A percentile compares a stretch with the other conserved stretches of the same genome.
Evolutionary conservation across 2,888 invertebrate genomes (phyloP).

Genomic region (Margaritifera margaritifera): DNA sequence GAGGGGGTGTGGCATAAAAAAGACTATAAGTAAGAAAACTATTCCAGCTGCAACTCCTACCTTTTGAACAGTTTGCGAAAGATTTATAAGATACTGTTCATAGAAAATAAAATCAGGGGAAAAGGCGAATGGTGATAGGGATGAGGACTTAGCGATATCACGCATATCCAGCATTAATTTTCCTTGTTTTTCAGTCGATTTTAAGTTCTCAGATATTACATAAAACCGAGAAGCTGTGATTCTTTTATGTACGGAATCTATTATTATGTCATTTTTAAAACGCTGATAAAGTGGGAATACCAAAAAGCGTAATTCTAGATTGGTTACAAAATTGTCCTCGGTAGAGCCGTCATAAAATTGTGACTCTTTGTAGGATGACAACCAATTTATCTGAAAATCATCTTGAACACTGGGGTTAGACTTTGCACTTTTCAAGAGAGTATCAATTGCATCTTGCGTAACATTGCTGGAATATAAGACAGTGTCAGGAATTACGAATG

Average conservation of each 20-base stretch:
- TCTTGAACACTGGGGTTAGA: too few relatives aligned
- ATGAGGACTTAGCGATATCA: slow-evolving; percentile 44
- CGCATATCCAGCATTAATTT: slow-evolving; percentile 53
- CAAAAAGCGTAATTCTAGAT: slow-evolving; percentile 5
- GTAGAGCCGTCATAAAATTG: slow-evolving; percentile 10
- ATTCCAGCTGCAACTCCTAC: slow-evolving; percentile 58
- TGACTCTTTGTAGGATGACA: too few relatives aligned
- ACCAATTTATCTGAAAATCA: too few relatives aligned
- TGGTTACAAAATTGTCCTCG: slow-evolving; percentile 4
- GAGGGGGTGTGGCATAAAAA: slow-evolving; percentile 63
- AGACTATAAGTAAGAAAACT: slow-evolving; percentile 57
- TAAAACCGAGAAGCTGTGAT: slow-evolving; percentile 78
- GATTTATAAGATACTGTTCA: slow-evolving; percentile 60
- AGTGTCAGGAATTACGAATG: slow-evolving; percentile 31
- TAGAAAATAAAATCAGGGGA: slow-evolving; percentile 57
- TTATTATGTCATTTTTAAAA: slow-evolving; percentile 26
- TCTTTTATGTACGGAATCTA: not conserved
- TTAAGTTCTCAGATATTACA: slow-evolving; percentile 90
- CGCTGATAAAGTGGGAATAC: not conserved
- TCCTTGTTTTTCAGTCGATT: slow-evolving; percentile 78
- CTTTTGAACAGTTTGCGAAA: slow-evolving; percentile 61
- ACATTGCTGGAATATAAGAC: too few relatives aligned
- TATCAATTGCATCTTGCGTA: too few relatives aligned
- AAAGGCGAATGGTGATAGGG: slow-evolving; percentile 47
- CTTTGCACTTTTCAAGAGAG: too few relatives aligned